phyloP scores from a whole-genome alignment of 2,797 vertebrate species.

The Oreochromis mossambicus region DNA sequence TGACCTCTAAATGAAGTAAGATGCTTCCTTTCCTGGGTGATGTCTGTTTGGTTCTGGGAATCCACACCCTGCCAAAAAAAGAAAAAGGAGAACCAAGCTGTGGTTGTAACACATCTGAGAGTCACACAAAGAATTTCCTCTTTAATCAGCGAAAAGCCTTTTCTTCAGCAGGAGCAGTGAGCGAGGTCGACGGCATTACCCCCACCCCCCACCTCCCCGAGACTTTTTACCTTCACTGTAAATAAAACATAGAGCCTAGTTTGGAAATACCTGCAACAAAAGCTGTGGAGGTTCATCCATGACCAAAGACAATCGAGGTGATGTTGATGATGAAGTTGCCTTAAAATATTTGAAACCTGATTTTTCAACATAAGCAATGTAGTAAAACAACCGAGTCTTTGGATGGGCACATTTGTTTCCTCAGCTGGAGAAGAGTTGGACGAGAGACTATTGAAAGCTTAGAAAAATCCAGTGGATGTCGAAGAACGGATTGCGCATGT shows the following conservation, averaged over 20 bases:
- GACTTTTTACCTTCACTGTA: slow-evolving; percentile 44
- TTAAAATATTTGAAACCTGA: slow-evolving; percentile 59
- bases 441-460: neutral
- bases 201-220: neutral
- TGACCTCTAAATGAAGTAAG: slow-evolving; percentile 7
- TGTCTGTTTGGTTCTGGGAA: neutral
- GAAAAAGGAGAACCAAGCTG: slow-evolving; percentile 23
- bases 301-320: slow-evolving; percentile 79
- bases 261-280: slow-evolving; percentile 52
- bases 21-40: neutral
- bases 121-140: slow-evolving; percentile 7
- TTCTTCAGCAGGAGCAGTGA: neutral
- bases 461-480: neutral
- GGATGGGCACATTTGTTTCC: neutral
- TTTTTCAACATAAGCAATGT: slow-evolving; percentile 44
- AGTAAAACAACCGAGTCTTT: neutral
- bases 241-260: slow-evolving; percentile 54
- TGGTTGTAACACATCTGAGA: neutral
- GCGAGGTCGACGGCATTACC: neutral
- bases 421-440: neutral
- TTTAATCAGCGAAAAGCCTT: neutral
- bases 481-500: slow-evolving; percentile 16
- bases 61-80: slow-evolving; percentile 30
- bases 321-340: slow-evolving; percentile 57
- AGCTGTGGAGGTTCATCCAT: slow-evolving; percentile 63